These are phyloP conservation scores for Baronia brevicornis DNA, from an alignment of 2,888 invertebrate genomes.

Conservation along the genomic window DNA sequence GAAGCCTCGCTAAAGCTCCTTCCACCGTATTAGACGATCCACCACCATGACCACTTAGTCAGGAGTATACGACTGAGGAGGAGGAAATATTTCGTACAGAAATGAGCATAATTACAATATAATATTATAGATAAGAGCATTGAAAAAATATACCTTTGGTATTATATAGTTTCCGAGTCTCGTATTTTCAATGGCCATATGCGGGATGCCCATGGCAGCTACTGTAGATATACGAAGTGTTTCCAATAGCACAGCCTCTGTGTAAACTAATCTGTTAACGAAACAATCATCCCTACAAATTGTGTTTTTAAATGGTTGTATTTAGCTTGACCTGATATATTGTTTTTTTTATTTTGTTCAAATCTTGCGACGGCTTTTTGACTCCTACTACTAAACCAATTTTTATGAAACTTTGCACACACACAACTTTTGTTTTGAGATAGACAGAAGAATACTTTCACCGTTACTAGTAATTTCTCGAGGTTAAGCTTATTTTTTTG, in stretches of 20 bases:
- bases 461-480: too few species aligned
- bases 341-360: too few species aligned
- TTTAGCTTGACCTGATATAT: too few species aligned
- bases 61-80: background rate
- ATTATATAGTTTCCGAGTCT: conserved; percentile 80
- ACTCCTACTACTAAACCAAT: too few species aligned
- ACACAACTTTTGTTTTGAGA: too few species aligned
- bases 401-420: too few species aligned
- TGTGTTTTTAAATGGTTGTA: background rate
- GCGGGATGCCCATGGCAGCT: conserved; percentile 86
- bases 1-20: too few species aligned
- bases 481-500: too few species aligned
- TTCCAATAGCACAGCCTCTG: conserved; percentile 85
- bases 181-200: conserved; percentile 83
- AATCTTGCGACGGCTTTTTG: too few species aligned
- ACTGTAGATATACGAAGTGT: conserved; percentile 85
- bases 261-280: conserved; percentile 81
- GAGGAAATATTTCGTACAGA: background rate
- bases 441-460: background rate
- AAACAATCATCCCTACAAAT: background rate
- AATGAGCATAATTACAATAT: background rate
- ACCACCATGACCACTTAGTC: too few species aligned
- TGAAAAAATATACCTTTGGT: conserved; percentile 81
- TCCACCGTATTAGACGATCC: too few species aligned
- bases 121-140: background rate